Percentiles rank a stretch among this genome's conserved stretches.
phyloP scores from a whole-genome alignment of 2,888 invertebrate species.

The Lypha dubia region DNA sequence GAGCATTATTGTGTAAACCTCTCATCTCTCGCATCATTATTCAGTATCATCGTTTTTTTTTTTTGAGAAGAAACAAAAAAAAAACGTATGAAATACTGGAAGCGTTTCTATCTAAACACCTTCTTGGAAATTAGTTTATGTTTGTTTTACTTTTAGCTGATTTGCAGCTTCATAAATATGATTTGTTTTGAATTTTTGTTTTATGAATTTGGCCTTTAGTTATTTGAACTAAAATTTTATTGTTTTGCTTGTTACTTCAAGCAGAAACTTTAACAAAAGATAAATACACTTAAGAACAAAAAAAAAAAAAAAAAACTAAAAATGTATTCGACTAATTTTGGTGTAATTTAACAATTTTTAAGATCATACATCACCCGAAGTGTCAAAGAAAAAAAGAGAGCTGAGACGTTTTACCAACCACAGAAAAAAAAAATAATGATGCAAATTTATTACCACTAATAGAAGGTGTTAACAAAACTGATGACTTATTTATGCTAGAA shows the following conservation, averaged over 20 bases:
- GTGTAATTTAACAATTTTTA: conserved; percentile 66
- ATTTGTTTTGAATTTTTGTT: conserved; percentile 44
- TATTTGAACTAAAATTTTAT: conserved; percentile 63
- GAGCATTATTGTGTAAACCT: conserved; percentile 1
- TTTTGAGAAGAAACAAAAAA: background rate
- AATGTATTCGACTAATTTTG: conserved; percentile 40
- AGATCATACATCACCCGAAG: conserved; percentile 57
- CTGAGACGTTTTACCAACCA: conserved; percentile 1
- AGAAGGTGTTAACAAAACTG: conserved; percentile 71
- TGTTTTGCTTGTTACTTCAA: conserved; percentile 47
- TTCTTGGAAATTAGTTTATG: conserved; percentile 77
- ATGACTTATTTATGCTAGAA: conserved; percentile 64
- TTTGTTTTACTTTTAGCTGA: conserved; percentile 38
- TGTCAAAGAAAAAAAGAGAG: conserved; percentile 44
- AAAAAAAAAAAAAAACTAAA: too few species aligned
- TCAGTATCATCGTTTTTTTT: conserved; percentile 56
- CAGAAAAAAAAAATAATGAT: conserved; percentile 60
- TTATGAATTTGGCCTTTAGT: conserved; percentile 57
- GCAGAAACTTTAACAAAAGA: conserved; percentile 6
- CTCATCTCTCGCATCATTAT: conserved; percentile 47
- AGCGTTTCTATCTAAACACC: conserved; percentile 80
- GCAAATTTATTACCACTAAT: conserved; percentile 65
- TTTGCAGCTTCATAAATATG: conserved; percentile 1
- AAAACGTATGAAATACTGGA: conserved; percentile 77
- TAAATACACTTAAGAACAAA: background rate